These are phyloP conservation scores for Tachina grossa DNA, from an alignment of 2,888 invertebrate species.

Conservation along the genomic window DNA sequence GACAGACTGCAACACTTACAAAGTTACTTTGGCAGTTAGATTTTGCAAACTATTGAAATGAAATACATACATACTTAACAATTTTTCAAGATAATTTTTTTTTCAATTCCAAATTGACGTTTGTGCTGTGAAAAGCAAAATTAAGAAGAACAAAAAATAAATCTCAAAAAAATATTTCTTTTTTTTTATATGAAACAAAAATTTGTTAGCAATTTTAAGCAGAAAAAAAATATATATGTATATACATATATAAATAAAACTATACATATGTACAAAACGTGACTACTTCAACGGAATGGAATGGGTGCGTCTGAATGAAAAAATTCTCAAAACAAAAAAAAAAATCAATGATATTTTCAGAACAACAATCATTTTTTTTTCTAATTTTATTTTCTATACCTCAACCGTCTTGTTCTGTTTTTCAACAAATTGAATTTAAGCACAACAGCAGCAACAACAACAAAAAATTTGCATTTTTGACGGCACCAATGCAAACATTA, in stretches of 20 bases:
- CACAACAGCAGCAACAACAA: slow-evolving; percentile 26
- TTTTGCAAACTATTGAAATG: slow-evolving; percentile 35
- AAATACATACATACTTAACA: slow-evolving; percentile 22
- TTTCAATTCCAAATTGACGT: slow-evolving; percentile 32
- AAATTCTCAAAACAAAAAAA: slow-evolving; percentile 44
- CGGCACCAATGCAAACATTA: slow-evolving; percentile 72
- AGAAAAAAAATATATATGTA: slow-evolving; percentile 9
- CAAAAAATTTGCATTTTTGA: slow-evolving; percentile 70
- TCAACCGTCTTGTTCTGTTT: slow-evolving; percentile 48
- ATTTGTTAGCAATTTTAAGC: slow-evolving; percentile 22
- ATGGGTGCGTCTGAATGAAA: slow-evolving; percentile 70
- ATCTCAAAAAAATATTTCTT: slow-evolving; percentile 33
- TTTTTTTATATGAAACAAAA: slow-evolving; percentile 11
- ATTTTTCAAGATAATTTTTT: slow-evolving; percentile 58
- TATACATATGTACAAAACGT: slow-evolving; percentile 58
- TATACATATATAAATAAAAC: slow-evolving; percentile 15
- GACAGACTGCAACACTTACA: background rate
- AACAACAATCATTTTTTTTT: slow-evolving; percentile 61
- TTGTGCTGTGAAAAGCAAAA: slow-evolving; percentile 28
- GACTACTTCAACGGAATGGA: slow-evolving; percentile 68
- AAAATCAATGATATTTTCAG: slow-evolving; percentile 56
- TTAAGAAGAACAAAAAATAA: slow-evolving; percentile 17
- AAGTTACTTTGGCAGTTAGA: background rate
- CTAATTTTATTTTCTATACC: slow-evolving; percentile 1
- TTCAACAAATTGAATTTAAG: slow-evolving; percentile 68